Percentiles rank a stretch among this genome's conserved stretches.
Conservation (phyloP, 2,797 vertebrate genomes). For the Crenichthys baileyi region DNA sequence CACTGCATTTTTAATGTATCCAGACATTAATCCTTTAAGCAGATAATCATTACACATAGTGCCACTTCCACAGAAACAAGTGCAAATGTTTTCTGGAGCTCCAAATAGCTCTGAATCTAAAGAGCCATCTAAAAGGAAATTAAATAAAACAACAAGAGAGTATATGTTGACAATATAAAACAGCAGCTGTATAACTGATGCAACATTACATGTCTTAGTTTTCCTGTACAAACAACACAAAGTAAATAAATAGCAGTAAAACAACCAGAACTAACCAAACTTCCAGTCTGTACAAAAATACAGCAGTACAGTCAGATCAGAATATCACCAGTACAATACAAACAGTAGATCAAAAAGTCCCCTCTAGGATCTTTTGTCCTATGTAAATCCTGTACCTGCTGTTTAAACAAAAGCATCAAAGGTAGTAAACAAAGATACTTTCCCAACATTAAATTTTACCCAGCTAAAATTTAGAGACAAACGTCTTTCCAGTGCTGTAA, state of each 20-base stretch:
- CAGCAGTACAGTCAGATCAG: slow-evolving; percentile 34
- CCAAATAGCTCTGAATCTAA: slow-evolving; percentile 84
- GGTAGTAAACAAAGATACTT: not conserved
- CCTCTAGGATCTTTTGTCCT: slow-evolving; percentile 15
- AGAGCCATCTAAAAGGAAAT: slow-evolving; percentile 55
- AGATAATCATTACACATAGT: slow-evolving; percentile 20
- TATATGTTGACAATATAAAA: slow-evolving; percentile 38
- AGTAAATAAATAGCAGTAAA: slow-evolving; percentile 56
- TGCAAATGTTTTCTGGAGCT: slow-evolving; percentile 84
- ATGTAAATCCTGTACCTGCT: slow-evolving; percentile 35
- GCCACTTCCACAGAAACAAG: slow-evolving; percentile 56
- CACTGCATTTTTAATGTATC: slow-evolving; percentile 15
- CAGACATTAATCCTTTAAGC: slow-evolving; percentile 58
- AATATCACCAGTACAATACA: slow-evolving; percentile 17
- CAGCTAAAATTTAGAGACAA: slow-evolving; percentile 45
- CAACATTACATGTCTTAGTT: slow-evolving; percentile 32
- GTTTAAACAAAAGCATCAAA: slow-evolving; percentile 5
- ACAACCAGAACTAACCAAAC: slow-evolving; percentile 35
- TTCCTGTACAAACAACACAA: slow-evolving; percentile 61
- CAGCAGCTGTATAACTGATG: slow-evolving; percentile 43
- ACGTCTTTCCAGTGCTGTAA: slow-evolving; percentile 61
- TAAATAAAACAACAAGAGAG: slow-evolving; percentile 1
- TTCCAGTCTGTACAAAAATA: slow-evolving; percentile 65
- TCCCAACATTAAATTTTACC: slow-evolving; percentile 48
- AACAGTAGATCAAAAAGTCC: slow-evolving; percentile 37